Conservation (phyloP, 2,888 invertebrate species). For the Omphaloscelis lunosa region DNA sequence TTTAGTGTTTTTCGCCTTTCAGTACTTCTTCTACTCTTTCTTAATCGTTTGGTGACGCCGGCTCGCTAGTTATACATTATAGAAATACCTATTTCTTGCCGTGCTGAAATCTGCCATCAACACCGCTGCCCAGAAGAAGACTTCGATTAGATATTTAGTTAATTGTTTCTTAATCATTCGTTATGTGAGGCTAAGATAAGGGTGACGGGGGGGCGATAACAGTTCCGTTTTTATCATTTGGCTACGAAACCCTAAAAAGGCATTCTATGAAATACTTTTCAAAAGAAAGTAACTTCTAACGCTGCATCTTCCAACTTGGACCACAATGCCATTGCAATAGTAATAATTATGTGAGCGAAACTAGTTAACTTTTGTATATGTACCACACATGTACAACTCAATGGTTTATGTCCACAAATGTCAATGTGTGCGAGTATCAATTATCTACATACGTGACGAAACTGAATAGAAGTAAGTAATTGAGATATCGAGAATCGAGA, state of each 20-base stretch:
- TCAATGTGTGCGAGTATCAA: constrained; percentile 42
- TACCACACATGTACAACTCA: constrained; percentile 16
- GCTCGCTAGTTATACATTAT: no score
- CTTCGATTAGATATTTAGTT: no score
- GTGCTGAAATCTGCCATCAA: no score
- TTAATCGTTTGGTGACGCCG: no score
- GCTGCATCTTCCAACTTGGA: constrained; percentile 23
- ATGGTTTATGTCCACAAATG: constrained; percentile 3
- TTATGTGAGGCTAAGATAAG: no score
- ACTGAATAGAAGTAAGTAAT: constrained; percentile 49
- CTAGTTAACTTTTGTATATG: constrained; percentile 47
- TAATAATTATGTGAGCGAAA: constrained; percentile 56
- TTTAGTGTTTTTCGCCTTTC: neutral
- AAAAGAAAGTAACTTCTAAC: neutral
- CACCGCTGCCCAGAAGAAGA: no score
- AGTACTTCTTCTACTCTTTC: neutral
- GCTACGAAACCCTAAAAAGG: no score
- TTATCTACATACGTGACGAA: constrained; percentile 46
- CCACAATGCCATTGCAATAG: constrained; percentile 37
- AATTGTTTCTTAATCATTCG: no score
- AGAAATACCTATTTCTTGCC: no score
- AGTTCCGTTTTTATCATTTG: no score
- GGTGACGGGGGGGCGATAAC: no score
- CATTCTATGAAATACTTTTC: no score
- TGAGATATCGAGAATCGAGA: constrained; percentile 49